Conservation (phyloP, 2,888 invertebrate genomes). For the Cosmia trapezina region DNA sequence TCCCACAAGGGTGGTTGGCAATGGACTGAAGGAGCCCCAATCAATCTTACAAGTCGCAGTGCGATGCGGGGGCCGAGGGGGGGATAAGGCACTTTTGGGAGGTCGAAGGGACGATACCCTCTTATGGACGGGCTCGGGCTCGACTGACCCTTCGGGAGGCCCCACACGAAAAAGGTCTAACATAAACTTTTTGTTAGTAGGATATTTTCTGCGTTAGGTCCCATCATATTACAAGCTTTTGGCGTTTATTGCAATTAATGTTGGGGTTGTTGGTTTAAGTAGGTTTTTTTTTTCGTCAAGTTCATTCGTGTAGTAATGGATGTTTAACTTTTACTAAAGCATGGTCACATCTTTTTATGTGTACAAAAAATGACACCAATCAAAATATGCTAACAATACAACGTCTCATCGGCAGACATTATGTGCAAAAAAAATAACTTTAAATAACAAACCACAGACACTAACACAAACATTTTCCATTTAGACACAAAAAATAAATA, state of each 20-base stretch:
- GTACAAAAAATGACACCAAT: not conserved
- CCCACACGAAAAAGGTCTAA: constrained; percentile 82
- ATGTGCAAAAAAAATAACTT: not conserved
- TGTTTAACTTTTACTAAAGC: not conserved
- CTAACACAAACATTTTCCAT: not conserved
- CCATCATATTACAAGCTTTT: constrained; percentile 64
- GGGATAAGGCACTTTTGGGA: constrained; percentile 78
- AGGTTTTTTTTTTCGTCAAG: constrained; percentile 3
- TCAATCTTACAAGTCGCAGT: constrained; percentile 91
- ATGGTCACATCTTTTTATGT: not conserved
- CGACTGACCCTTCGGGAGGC: constrained; percentile 86
- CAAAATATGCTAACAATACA: not conserved
- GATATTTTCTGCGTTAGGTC: constrained; percentile 70
- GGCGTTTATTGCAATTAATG: constrained; percentile 62
- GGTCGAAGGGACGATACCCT: constrained; percentile 89
- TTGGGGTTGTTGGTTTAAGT: constrained; percentile 25
- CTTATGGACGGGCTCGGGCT: constrained; percentile 81
- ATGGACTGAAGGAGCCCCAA: constrained; percentile 91
- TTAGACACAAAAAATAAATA: constrained; percentile 29
- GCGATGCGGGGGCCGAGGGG: constrained; percentile 72
- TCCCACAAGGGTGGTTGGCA: constrained; percentile 87
- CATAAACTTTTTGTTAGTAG: constrained; percentile 83
- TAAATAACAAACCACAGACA: constrained; percentile 2
- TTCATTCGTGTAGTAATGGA: constrained; percentile 20
- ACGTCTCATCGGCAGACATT: not conserved